phyloP scores from a whole-genome alignment of 2,888 invertebrate genomes.

The Harpalus rubripes region DNA sequence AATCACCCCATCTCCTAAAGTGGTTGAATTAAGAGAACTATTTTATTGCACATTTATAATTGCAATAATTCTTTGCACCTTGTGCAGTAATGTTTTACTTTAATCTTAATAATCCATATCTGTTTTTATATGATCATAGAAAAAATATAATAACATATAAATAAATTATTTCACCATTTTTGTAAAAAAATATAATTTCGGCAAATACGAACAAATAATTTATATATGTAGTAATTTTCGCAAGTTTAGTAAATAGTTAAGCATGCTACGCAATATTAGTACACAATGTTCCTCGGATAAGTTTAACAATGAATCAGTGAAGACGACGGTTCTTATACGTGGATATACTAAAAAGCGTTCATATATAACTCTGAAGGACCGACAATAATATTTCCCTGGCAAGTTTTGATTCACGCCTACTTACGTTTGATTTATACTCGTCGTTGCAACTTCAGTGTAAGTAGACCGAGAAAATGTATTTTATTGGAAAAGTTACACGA shows the following conservation, averaged over 20 bases:
- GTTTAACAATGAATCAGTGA: background rate
- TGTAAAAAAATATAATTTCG: no score
- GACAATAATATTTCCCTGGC: background rate
- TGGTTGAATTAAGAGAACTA: no score
- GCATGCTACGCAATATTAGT: background rate
- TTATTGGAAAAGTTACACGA: background rate
- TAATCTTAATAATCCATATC: no score
- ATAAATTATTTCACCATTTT: no score
- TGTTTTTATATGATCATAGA: no score
- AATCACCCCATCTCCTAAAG: no score
- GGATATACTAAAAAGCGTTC: background rate
- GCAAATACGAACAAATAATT: background rate
- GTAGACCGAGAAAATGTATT: background rate
- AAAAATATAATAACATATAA: no score
- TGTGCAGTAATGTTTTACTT: no score
- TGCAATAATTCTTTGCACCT: no score
- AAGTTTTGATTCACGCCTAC: background rate
- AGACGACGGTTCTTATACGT: background rate
- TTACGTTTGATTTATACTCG: background rate
- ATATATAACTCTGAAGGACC: background rate
- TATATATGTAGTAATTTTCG: background rate
- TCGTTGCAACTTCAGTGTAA: background rate
- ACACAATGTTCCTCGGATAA: background rate
- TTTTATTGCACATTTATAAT: no score
- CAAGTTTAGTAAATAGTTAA: background rate